Evolutionary conservation across 1,140 invertebrate species (phyloP).

Genomic region (Portunus trituberculatus): DNA sequence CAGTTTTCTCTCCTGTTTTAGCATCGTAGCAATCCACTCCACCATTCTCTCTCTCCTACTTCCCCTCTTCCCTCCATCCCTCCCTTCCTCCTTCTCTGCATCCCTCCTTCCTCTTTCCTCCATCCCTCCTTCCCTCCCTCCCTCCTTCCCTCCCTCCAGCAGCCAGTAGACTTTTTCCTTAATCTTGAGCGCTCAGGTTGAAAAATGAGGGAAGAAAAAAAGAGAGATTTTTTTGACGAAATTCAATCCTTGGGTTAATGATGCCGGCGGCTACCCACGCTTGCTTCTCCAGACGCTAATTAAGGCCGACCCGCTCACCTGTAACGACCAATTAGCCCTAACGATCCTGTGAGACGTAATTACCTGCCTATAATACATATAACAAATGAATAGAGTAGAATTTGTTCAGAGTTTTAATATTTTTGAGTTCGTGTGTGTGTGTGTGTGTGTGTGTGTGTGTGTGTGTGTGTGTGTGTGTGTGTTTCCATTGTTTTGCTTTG

Average conservation of each 20-base stretch:
- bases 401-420: no score
- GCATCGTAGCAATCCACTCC: background rate
- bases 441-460: constrained; percentile 51
- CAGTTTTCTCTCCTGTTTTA: background rate
- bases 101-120: background rate
- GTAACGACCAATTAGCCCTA: constrained; percentile 71
- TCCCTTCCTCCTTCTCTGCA: background rate
- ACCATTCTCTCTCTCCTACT: background rate
- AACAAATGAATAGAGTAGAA: no score
- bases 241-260: constrained; percentile 73
- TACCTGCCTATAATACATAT: constrained; percentile 28
- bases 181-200: constrained; percentile 71
- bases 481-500: background rate
- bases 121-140: background rate
- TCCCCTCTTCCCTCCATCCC: background rate
- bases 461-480: constrained; percentile 51
- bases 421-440: constrained; percentile 26
- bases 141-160: background rate
- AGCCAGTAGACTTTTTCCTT: constrained; percentile 63
- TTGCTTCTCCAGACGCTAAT: constrained; percentile 53
- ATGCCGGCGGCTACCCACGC: constrained; percentile 48
- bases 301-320: constrained; percentile 59
- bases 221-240: constrained; percentile 73
- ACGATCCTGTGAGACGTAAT: constrained; percentile 51
- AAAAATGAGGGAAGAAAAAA: constrained; percentile 69